Evolutionary conservation across 2,113 vertebrate genomes (phyloP).

Genomic region (Zeus faber): DNA sequence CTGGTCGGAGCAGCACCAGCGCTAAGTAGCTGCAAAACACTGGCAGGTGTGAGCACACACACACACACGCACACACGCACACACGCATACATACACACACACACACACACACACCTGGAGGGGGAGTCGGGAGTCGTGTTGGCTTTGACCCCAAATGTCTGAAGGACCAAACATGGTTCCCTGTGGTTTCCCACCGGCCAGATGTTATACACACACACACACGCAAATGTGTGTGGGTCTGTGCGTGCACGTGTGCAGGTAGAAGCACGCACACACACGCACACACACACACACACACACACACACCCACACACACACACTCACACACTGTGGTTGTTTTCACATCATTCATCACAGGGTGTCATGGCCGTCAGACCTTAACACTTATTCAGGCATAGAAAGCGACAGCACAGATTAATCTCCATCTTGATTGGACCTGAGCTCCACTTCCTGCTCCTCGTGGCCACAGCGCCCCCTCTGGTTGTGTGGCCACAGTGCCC

Average conservation of each 20-base stretch:
- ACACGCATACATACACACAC: slow-evolving; percentile 55
- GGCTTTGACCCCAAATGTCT: slow-evolving; percentile 62
- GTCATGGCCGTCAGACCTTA: slow-evolving; percentile 80
- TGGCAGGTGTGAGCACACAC: slow-evolving; percentile 66
- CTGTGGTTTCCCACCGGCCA: slow-evolving; percentile 45
- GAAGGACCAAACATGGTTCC: slow-evolving; percentile 15
- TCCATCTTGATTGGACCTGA: slow-evolving; percentile 74
- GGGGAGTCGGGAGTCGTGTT: slow-evolving; percentile 30
- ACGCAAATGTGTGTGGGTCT: background rate
- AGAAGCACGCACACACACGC: background rate
- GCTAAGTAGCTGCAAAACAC: slow-evolving; percentile 43
- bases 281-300: background rate
- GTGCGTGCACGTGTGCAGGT: too few relatives aligned
- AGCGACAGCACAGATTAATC: slow-evolving; percentile 79
- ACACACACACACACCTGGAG: slow-evolving; percentile 14
- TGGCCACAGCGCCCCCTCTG: too few relatives aligned
- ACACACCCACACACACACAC: too few relatives aligned
- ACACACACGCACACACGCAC: slow-evolving; percentile 23
- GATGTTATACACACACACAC: slow-evolving; percentile 54
- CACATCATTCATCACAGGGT: slow-evolving; percentile 72
- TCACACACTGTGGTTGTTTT: slow-evolving; percentile 74
- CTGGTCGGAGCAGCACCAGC: slow-evolving; percentile 17
- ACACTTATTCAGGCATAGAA: slow-evolving; percentile 66
- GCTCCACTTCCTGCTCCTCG: slow-evolving; percentile 77
- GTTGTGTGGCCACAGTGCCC: slow-evolving; percentile 73